phyloP scores from a whole-genome alignment of 2,888 invertebrate species.

The Aphidius colemani region DNA sequence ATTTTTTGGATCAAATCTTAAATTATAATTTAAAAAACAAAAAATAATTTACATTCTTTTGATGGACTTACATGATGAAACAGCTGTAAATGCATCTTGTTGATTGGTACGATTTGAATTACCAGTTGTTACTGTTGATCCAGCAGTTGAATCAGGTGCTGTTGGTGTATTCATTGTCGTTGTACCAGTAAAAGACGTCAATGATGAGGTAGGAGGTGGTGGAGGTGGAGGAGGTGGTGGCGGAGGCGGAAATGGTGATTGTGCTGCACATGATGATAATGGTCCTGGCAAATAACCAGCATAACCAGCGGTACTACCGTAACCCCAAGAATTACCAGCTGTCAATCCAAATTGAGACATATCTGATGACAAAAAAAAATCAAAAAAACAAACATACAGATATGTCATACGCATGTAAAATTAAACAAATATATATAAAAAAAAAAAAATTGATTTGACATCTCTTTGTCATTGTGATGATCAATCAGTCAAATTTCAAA shows the following conservation, averaged over 20 bases:
- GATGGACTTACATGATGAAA: constrained; percentile 47
- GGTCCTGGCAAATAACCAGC: constrained; percentile 80
- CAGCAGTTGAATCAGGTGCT: constrained; percentile 57
- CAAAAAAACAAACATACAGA: constrained; percentile 16
- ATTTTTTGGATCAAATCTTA: neutral
- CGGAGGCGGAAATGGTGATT: constrained; percentile 56
- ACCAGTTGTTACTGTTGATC: constrained; percentile 46
- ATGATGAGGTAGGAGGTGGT: constrained; percentile 38
- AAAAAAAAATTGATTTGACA: neutral
- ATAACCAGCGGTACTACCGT: constrained; percentile 83
- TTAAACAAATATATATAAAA: neutral
- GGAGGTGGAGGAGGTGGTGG: constrained; percentile 49
- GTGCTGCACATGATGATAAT: constrained; percentile 76
- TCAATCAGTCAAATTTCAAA: constrained; percentile 6
- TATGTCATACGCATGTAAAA: constrained; percentile 26
- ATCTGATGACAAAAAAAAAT: constrained; percentile 62
- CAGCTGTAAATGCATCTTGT: constrained; percentile 56
- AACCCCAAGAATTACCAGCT: constrained; percentile 87
- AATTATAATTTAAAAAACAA: neutral
- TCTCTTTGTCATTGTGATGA: constrained; percentile 16
- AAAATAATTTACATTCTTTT: constrained; percentile 32
- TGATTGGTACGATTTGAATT: constrained; percentile 50
- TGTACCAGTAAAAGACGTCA: constrained; percentile 53
- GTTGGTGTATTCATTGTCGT: constrained; percentile 52
- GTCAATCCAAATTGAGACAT: constrained; percentile 86